A percentile compares a stretch with the other conserved stretches of the same genome.
Conservation (phyloP, 1,140 invertebrate genomes). For the Brachionus koreanus region DNA sequence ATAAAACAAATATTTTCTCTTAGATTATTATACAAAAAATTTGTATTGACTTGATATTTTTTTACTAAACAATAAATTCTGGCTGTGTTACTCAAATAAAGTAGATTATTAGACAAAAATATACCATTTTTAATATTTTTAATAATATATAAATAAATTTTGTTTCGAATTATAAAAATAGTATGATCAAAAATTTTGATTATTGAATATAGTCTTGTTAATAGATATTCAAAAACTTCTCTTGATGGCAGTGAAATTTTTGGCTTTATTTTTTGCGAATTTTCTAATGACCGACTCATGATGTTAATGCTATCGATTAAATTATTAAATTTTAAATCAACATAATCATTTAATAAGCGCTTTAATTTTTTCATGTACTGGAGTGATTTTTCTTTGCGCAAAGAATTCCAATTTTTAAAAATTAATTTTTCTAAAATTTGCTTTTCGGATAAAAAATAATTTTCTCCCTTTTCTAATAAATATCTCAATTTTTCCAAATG, state of each 20-base stretch:
- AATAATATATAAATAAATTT: slow-evolving; percentile 4
- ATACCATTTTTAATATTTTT: slow-evolving; percentile 30
- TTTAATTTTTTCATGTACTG: slow-evolving; percentile 40
- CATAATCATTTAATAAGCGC: not conserved
- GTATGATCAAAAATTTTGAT: not conserved
- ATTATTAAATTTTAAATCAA: not conserved
- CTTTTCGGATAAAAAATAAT: not conserved
- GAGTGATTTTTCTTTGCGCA: slow-evolving; percentile 35
- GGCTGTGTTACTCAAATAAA: not conserved
- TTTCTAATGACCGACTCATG: not conserved
- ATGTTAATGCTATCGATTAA: not conserved
- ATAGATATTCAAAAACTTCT: slow-evolving; percentile 16
- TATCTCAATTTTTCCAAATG: not conserved
- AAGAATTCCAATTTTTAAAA: slow-evolving; percentile 41
- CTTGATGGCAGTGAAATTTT: slow-evolving; percentile 1
- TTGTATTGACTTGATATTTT: not conserved
- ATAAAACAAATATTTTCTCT: not conserved
- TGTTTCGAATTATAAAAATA: not conserved
- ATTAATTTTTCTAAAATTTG: slow-evolving; percentile 15
- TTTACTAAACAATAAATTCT: not conserved
- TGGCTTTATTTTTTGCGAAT: not conserved
- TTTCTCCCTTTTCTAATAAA: not conserved
- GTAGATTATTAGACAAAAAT: slow-evolving; percentile 25
- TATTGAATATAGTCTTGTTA: not conserved
- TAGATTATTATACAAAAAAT: slow-evolving; percentile 23